Conservation (phyloP, 2,113 vertebrate genomes). For the Hypanus sabinus region DNA sequence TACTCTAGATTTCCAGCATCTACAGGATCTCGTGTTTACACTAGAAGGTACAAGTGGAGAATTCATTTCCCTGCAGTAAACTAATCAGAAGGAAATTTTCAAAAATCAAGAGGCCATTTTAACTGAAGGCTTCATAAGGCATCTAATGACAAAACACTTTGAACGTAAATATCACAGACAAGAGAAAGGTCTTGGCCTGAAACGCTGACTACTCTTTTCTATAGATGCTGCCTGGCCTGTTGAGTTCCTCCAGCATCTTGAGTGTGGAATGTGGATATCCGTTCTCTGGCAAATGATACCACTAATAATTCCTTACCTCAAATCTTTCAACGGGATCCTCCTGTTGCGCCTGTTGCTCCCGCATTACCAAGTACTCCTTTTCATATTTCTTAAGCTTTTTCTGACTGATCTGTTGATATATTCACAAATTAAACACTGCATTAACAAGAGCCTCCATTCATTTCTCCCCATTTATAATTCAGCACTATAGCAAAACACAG, state of each 20-base stretch:
- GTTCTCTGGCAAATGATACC: neutral
- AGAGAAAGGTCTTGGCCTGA: too few species aligned
- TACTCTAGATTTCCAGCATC: too few species aligned
- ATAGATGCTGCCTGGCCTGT: too few species aligned
- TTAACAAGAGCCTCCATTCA: neutral
- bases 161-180: too few species aligned
- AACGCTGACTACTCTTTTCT: too few species aligned
- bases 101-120: neutral
- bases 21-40: too few species aligned
- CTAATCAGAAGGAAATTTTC: neutral
- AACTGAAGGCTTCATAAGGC: neutral
- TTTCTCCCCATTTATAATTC: neutral
- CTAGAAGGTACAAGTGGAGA: neutral
- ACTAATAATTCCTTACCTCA: slow-evolving; percentile 63
- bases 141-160: neutral
- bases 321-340: slow-evolving; percentile 93
- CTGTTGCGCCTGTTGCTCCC: slow-evolving; percentile 93
- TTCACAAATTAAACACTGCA: slow-evolving; percentile 1
- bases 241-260: too few species aligned
- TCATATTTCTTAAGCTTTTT: slow-evolving; percentile 98
- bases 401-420: slow-evolving; percentile 78
- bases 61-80: neutral
- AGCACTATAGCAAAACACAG: neutral
- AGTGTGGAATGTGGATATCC: neutral
- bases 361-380: slow-evolving; percentile 88